Conservation (phyloP, 2,888 invertebrate genomes). For the Cryptops parisi region DNA sequence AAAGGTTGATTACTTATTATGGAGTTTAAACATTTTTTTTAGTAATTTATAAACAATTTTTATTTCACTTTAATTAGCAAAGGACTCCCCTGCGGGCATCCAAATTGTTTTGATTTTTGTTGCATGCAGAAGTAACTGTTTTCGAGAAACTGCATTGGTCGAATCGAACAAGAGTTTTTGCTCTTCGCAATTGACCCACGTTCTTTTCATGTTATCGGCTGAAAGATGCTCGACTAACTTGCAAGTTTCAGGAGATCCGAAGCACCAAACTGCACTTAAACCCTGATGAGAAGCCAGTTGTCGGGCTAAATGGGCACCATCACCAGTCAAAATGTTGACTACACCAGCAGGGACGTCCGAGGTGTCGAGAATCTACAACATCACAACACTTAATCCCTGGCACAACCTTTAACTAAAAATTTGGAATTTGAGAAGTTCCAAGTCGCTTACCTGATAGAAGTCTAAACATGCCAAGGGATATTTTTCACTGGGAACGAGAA, state of each 20-base stretch:
- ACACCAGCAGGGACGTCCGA: conserved; percentile 36
- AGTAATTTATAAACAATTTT: too few relatives aligned
- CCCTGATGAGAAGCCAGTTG: conserved; percentile 33
- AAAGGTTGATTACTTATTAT: too few relatives aligned
- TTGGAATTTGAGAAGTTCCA: neutral
- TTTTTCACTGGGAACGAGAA: conserved; percentile 32
- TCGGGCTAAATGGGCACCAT: conserved; percentile 30
- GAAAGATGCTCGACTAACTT: conserved; percentile 32
- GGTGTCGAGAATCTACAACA: conserved; percentile 33
- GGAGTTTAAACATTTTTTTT: too few relatives aligned
- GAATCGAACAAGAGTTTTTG: conserved; percentile 31
- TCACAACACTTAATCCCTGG: conserved; percentile 4
- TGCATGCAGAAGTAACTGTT: conserved; percentile 33
- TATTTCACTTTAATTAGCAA: conserved; percentile 35
- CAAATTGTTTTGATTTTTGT: conserved; percentile 31
- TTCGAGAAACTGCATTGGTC: conserved; percentile 27
- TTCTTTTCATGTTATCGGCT: conserved; percentile 29
- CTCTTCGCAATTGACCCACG: conserved; percentile 33
- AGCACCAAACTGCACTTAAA: conserved; percentile 29
- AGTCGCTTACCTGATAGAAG: conserved; percentile 30
- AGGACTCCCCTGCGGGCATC: conserved; percentile 36
- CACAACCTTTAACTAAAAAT: neutral
- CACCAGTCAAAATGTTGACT: conserved; percentile 34
- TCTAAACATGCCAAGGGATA: conserved; percentile 31
- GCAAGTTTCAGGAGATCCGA: conserved; percentile 30